phyloP scores from a whole-genome alignment of 2,113 vertebrate species.

The Acanthisitta chloris region DNA sequence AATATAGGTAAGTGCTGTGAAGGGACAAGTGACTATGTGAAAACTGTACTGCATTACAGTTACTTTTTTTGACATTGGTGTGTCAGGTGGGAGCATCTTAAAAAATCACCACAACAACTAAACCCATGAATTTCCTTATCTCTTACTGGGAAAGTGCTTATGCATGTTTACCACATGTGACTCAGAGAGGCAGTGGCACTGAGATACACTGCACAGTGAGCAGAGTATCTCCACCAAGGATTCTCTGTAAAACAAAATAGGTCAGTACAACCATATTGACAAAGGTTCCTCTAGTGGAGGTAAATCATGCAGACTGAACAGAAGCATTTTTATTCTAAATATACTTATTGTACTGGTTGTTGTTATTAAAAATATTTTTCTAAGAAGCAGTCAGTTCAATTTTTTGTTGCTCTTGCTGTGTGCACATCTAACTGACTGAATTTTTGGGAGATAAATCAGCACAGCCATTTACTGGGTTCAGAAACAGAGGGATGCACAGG shows the following conservation, averaged over 20 bases:
- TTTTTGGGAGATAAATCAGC: not conserved
- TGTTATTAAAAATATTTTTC: not conserved
- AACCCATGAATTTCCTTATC: not conserved
- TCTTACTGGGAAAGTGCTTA: not conserved
- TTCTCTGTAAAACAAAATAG: not conserved
- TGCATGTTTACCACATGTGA: not conserved
- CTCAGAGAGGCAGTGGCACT: not conserved
- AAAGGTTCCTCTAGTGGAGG: not conserved
- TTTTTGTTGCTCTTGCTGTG: not conserved
- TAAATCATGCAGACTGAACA: not conserved
- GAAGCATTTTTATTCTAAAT: not conserved
- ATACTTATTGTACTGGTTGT: not conserved
- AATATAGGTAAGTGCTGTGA: not conserved
- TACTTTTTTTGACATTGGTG: not conserved
- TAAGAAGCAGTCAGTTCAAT: accelerated
- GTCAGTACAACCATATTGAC: not conserved
- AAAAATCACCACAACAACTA: not conserved
- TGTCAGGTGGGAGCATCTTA: not conserved
- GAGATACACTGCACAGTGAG: not conserved
- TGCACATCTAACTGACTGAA: not conserved
- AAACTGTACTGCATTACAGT: not conserved
- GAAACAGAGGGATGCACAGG: not conserved
- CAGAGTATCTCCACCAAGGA: not conserved
- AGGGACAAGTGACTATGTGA: not conserved
- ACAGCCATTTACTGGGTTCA: not conserved